These are phyloP conservation scores for Xiphorhynchus erythropygius DNA, from an alignment of 2,797 vertebrate genomes.

Conservation along the genomic window DNA sequence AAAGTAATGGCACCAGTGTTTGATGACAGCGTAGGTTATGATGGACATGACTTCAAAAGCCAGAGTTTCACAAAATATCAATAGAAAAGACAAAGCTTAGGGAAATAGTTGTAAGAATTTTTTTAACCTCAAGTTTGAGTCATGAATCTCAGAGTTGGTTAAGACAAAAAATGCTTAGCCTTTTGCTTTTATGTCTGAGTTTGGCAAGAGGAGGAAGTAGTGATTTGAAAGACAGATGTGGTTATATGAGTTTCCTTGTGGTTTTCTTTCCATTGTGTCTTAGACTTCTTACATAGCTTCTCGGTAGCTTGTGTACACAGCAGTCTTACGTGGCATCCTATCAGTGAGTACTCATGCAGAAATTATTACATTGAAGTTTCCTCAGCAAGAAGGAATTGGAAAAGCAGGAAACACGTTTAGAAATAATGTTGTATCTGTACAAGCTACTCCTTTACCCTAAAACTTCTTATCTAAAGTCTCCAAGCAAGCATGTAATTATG, in stretches of 20 bases:
- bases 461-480: neutral
- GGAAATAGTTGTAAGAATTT: neutral
- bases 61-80: neutral
- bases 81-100: neutral
- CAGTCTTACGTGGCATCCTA: neutral
- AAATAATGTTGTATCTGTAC: neutral
- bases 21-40: neutral
- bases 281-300: neutral
- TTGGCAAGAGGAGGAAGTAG: neutral
- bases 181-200: neutral
- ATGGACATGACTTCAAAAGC: neutral
- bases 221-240: neutral
- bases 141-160: neutral
- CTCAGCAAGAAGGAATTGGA: neutral
- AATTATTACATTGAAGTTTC: neutral
- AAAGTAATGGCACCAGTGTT: conserved; percentile 54
- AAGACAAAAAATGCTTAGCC: neutral
- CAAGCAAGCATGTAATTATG: neutral
- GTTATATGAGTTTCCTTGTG: neutral
- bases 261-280: neutral
- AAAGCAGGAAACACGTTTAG: neutral
- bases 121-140: neutral
- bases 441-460: neutral
- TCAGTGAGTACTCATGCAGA: neutral
- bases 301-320: neutral